Evolutionary conservation across 2,888 invertebrate species (phyloP).

Genomic region (Apotomis betuletana): DNA sequence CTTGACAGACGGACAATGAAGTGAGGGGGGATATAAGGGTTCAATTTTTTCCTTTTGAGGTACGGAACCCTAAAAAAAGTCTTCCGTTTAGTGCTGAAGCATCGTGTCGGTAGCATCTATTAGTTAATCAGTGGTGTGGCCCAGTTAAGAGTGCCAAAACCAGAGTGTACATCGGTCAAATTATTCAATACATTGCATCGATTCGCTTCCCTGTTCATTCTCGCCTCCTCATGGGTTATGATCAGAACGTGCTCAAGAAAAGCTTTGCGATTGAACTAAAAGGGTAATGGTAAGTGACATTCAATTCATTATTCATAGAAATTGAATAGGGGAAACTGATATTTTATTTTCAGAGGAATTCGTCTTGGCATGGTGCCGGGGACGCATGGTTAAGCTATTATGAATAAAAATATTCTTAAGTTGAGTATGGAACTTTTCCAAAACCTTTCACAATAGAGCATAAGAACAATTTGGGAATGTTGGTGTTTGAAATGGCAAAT

Average conservation of each 20-base stretch:
- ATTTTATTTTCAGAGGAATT: slow-evolving; percentile 16
- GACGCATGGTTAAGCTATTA: slow-evolving; percentile 15
- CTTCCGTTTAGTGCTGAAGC: too few species aligned
- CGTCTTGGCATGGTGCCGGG: slow-evolving; percentile 13
- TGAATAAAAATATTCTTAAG: slow-evolving; percentile 5
- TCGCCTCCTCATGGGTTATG: slow-evolving; percentile 1
- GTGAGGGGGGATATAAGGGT: too few species aligned
- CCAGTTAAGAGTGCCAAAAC: not conserved
- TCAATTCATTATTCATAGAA: slow-evolving; percentile 22
- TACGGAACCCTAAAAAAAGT: too few species aligned
- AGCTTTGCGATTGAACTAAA: slow-evolving; percentile 2
- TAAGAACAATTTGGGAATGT: too few species aligned
- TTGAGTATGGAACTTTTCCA: too few species aligned
- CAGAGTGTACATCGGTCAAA: not conserved
- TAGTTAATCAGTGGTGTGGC: too few species aligned
- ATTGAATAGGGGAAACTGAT: slow-evolving; percentile 19
- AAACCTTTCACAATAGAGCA: too few species aligned
- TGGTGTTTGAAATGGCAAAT: too few species aligned
- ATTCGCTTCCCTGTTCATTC: slow-evolving; percentile 4
- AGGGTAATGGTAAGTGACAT: slow-evolving; percentile 2
- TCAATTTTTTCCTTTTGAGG: too few species aligned
- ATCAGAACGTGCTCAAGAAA: slow-evolving; percentile 9
- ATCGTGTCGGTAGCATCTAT: too few species aligned
- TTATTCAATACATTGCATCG: slow-evolving; percentile 19
- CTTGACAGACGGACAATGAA: too few species aligned